These are phyloP conservation scores for Sardinella longiceps DNA, from an alignment of 2,797 vertebrate species.

Conservation along the genomic window DNA sequence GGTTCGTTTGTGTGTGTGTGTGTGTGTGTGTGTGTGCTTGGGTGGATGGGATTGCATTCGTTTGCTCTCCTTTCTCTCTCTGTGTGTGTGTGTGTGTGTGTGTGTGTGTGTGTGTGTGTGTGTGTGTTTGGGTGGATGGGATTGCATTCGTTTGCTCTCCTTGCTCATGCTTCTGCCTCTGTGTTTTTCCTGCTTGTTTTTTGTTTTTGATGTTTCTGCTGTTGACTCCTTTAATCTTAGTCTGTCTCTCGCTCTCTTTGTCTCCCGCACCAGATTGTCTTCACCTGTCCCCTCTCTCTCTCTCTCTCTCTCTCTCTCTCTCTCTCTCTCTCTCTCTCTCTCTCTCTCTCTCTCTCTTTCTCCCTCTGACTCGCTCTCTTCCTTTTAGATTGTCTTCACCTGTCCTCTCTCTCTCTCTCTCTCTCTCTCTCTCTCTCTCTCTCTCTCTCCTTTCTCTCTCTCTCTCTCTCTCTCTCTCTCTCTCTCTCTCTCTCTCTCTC, in stretches of 20 bases:
- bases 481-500: not conserved
- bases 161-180: no score
- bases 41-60: not conserved
- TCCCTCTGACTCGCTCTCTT: not conserved
- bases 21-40: no score
- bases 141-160: not conserved
- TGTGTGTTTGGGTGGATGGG: not conserved
- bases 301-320: not conserved
- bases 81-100: not conserved
- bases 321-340: not conserved
- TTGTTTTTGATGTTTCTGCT: not conserved
- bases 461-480: not conserved
- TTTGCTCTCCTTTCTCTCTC: no score
- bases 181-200: not conserved
- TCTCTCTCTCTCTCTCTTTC: not conserved
- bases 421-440: not conserved
- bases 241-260: not conserved
- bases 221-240: not conserved
- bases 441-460: not conserved
- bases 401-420: not conserved
- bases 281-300: not conserved
- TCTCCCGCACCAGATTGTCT: not conserved
- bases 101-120: no score
- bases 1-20: no score
- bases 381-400: not conserved